Conservation (phyloP, 35 echinoderm and acorn worm species). For the Holothuria glaberrima region DNA sequence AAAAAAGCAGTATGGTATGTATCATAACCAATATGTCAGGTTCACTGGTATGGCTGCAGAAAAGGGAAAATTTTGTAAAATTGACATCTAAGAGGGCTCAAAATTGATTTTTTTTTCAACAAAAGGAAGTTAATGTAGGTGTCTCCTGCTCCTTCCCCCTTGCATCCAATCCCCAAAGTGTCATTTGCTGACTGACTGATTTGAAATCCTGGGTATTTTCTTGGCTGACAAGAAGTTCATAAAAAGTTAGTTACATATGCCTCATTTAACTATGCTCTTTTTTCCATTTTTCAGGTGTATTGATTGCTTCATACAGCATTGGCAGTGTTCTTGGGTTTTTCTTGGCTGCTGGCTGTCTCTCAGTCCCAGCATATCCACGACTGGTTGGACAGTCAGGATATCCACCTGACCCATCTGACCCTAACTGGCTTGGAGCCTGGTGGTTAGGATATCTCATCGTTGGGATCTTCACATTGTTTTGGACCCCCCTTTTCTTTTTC, state of each 20-base stretch:
- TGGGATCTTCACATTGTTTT: neutral
- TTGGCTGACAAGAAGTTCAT: neutral
- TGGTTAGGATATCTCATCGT: slow-evolving; percentile 76
- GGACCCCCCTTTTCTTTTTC: slow-evolving; percentile 69
- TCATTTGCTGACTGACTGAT: too few relatives aligned
- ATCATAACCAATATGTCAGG: too few relatives aligned
- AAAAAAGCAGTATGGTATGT: too few relatives aligned
- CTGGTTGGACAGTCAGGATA: slow-evolving; percentile 50
- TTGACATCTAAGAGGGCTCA: too few relatives aligned
- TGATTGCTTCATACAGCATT: slow-evolving; percentile 34
- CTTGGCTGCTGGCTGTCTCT: slow-evolving; percentile 34
- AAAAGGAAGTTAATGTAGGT: too few relatives aligned
- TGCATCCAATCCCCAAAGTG: too few relatives aligned
- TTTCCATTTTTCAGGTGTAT: neutral
- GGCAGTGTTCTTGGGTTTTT: slow-evolving; percentile 51
- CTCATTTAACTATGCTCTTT: neutral
- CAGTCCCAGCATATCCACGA: slow-evolving; percentile 20
- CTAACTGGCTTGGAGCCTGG: slow-evolving; percentile 83
- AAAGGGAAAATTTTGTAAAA: too few relatives aligned
- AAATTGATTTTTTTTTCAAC: too few relatives aligned
- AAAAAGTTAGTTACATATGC: too few relatives aligned
- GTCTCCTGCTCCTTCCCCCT: too few relatives aligned
- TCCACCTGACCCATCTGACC: slow-evolving; percentile 19
- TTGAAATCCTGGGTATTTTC: neutral
- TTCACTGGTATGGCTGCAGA: too few relatives aligned